Evolutionary conservation across 2,113 vertebrate species (phyloP), one percentile per base, ranked within the genome.

Genomic region (Brienomyrus longianalis): DNA sequence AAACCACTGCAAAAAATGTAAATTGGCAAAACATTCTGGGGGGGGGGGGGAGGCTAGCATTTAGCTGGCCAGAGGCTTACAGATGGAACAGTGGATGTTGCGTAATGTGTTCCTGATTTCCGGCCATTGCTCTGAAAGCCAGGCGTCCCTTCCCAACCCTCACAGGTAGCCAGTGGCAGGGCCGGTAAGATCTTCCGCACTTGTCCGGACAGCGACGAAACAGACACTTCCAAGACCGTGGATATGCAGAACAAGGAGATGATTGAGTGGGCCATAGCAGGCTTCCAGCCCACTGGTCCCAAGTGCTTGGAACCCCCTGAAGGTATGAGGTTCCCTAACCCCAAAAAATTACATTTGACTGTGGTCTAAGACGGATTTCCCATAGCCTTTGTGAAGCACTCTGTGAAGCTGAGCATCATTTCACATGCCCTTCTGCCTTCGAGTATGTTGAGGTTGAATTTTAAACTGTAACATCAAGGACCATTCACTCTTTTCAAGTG

Each of bases 221-320:
- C 95, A 0, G 98, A 99, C 93, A 97, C 97, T 21, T 97, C 97
- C 91, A 99, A 99, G 93, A 97, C 96, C 0, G 97, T 99, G 94
- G 98, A 99, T 92, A 96, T 97, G 92, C 97, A 98, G 94, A 99
- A 98, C 96, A 99, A 98, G 93, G 97, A 98, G 95, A 99, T 99
- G 98, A 99, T 99, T 1, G 97, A 99, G 51, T 99, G 98, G 98
- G 98, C 98, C 10, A 95, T 97, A 88, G 96, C 95, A 0, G 98
- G 98, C 15, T 99, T 99, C 95, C 98, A 97, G 90, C 98, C 98
- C 70, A 97, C 96, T 0, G 98, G 98, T 88, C 98, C 98, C 90
- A 98, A 99, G 92, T 97, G 97, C 83, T 94, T 99, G 92, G 98
- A 99, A 92, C 98, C 98, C 43, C 97, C 98, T 0, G 98, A 98